These are phyloP conservation scores for Apamea sordens DNA, from an alignment of 2,888 invertebrate species.

Conservation along the genomic window DNA sequence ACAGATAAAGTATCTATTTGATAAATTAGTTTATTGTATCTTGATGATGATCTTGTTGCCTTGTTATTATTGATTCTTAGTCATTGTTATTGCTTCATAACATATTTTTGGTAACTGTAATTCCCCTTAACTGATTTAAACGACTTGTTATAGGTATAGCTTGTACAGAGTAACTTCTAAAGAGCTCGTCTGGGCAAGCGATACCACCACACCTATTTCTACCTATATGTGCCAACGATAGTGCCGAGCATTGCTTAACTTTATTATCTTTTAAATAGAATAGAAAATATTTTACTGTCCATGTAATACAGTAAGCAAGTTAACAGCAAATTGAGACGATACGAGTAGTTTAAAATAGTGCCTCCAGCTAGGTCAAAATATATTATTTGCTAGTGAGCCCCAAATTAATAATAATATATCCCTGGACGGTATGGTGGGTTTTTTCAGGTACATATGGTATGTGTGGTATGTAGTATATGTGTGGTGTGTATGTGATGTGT, in stretches of 20 bases:
- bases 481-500: too few species aligned
- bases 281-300: not conserved
- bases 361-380: not conserved
- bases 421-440: too few species aligned
- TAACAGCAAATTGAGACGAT: not conserved
- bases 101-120: not conserved
- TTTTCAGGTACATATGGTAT: too few species aligned
- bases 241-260: not conserved
- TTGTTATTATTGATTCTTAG: conserved; percentile 13
- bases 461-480: too few species aligned
- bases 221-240: not conserved
- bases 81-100: not conserved
- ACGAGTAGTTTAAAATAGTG: not conserved
- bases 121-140: not conserved
- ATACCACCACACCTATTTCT: not conserved
- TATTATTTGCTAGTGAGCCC: not conserved
- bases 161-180: not conserved
- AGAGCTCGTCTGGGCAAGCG: not conserved
- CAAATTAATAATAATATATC: too few species aligned
- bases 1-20: conserved; percentile 14
- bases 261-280: not conserved
- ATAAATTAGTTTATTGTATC: conserved; percentile 24
- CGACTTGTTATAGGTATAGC: too few species aligned
- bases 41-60: conserved; percentile 3
- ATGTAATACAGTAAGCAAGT: not conserved